Base-by-base conservation (phyloP, 1,140 invertebrate genomes). In the Riptortus pedestris region DNA sequence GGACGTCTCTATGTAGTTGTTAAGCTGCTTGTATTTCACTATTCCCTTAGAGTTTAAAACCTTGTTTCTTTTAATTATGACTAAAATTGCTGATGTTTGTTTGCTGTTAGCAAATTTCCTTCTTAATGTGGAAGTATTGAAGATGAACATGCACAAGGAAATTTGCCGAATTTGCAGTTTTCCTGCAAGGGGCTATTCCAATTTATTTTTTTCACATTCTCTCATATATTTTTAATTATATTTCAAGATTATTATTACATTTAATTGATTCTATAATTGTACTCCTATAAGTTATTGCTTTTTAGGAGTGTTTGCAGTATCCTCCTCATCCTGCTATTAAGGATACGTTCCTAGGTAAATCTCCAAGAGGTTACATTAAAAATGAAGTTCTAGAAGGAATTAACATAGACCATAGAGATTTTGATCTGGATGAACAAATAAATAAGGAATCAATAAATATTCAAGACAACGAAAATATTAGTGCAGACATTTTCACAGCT, bases 261-360 rank as follows among this genome's bases (percentile, higher is more conserved):
- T 51, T 7, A 51, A 43, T 11, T 43, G 11, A n/a, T 43, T 43
- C 11, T 11, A 11, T 43, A n/a, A n/a, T 9, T 43, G 11, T 43
- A 11, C 11, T 43, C 65, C 67, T n/a, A n/a, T n/a, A n/a, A n/a
- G n/a, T n/a, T 38, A 38, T 38, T 38, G 5, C 66, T 73, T 63
- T 66, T 70, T 48, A 62, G 64, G 71, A 74, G 9, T 71, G 74
- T 12, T 51, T 78, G 20, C 85, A 89, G 70, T 78, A 77, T 18
- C 75, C 81, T n/a, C 78, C 87, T 31, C 87, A 89, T 76, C 85
- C 85, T 0, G 85, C 87, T 0, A 73, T 89, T 0, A 83, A 84
- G 60, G 82, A 83, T 66, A 73, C 86, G 1, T 74, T 87, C 1
- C 84, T 83, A 29, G 58, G 9, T 28, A 59, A 59, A 33, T 31